Base-by-base conservation (phyloP, 2,888 invertebrate genomes). In the Phortica okadai region DNA sequence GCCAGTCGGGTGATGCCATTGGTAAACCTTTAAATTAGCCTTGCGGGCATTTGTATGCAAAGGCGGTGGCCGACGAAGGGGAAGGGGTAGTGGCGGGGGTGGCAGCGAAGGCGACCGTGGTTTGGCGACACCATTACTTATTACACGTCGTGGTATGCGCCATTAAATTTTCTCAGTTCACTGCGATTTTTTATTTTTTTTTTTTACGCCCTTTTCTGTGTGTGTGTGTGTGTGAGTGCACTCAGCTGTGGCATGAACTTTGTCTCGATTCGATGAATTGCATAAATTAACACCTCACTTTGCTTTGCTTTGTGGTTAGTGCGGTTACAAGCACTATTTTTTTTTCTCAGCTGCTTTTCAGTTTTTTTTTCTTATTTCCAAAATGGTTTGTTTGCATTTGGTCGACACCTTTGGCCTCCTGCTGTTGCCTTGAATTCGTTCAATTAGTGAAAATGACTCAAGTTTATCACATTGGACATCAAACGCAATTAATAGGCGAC, bases 241-340 rank as follows among this genome's bases (percentile, higher is more conserved):
- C 21, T 4, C 59, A 54, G 16, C 59, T 21, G 45, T 50, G 59
- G 50, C 44, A 21, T 41, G 76, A 59, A 59, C 59, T 16, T 76
- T 54, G 21, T 54, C 14, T 45, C 70, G 25, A 25, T 45, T 45
- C 76, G 78, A 80, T 77, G 80, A 79, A 79, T 81, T 81, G 83
- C 81, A 82, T 82, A 82, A 84, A 83, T 84, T 84, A 84, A 82
- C 82, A 50, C 50, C 50, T 50, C 50, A 14, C 50, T 59, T 59
- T 59, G 59, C 21, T 59, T 59, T 59, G 59, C 21, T 59, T 59
- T 59, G 59, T n/a, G 59, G 59, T 59, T 10, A 1, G 11, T 7
- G 59, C 21, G 50, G 50, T 50, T 50, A 2, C 14, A 8, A 11
- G 6, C 50, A 14, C 50, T 14, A 50, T 50, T 50, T 50, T 50